phyloP scores from a whole-genome alignment of 2,888 invertebrate genomes.

The Pristionchus maxplancki region DNA sequence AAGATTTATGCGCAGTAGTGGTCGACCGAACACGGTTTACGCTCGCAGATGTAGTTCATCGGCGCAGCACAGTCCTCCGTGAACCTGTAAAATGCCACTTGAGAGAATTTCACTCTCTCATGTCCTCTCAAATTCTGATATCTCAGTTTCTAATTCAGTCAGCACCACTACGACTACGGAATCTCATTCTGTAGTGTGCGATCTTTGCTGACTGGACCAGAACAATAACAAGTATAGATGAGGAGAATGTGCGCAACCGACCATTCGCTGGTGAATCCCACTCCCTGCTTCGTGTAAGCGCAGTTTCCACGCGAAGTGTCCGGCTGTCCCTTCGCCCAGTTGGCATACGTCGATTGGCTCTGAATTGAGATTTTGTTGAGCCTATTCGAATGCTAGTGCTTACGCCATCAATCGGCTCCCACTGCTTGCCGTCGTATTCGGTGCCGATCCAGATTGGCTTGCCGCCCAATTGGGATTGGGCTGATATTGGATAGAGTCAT shows the following conservation, averaged over 20 bases:
- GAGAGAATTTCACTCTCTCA: not conserved
- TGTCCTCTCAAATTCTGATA: not conserved
- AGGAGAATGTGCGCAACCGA: too few species aligned
- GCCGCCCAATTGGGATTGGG: not conserved
- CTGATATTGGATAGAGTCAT: not conserved
- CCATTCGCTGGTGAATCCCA: too few species aligned
- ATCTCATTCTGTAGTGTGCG: not conserved
- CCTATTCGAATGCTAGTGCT: not conserved
- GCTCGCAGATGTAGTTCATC: not conserved
- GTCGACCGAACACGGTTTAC: not conserved
- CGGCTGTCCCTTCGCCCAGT: not conserved
- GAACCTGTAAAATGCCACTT: not conserved
- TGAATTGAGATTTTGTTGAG: not conserved
- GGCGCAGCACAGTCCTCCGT: too few species aligned
- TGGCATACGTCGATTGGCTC: not conserved
- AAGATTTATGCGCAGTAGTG: too few species aligned
- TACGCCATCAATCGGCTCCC: not conserved
- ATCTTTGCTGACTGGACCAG: not conserved
- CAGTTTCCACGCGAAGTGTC: too few species aligned
- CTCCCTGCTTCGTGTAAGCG: too few species aligned
- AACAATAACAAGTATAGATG: too few species aligned
- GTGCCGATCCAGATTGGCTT: too few species aligned
- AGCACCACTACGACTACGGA: not conserved
- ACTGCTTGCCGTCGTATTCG: too few species aligned
- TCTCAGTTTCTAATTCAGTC: too few species aligned